Conservation (phyloP, 2,113 vertebrate genomes). For the Rhombomys opimus region DNA sequence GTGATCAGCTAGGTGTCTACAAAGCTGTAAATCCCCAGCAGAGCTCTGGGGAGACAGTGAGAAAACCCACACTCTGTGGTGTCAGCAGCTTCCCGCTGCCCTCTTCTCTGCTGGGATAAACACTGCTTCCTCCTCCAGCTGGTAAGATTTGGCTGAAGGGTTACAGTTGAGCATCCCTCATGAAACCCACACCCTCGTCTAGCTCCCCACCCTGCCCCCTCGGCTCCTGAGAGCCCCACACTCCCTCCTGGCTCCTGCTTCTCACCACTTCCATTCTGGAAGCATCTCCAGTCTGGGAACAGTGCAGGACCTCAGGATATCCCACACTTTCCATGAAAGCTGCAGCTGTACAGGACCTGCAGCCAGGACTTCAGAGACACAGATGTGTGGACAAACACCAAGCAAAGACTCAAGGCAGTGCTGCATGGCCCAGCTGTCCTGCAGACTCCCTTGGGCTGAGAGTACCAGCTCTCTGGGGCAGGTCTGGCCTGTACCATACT, state of each 20-base stretch:
- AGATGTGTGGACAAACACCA: not conserved
- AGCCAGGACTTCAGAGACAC: not conserved
- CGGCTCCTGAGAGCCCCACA: not conserved
- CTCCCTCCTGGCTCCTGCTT: not conserved
- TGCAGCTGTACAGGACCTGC: not conserved
- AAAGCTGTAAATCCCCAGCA: slow-evolving; percentile 42
- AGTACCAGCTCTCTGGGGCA: not conserved
- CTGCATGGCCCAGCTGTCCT: fast-evolving
- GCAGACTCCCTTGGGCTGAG: not conserved
- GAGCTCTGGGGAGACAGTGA: not conserved
- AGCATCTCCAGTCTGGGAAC: not conserved
- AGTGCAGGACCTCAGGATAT: fast-evolving
- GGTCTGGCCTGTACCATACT: not conserved
- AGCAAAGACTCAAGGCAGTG: not conserved
- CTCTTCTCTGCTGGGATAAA: not conserved
- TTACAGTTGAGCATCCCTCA: fast-evolving
- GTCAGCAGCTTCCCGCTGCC: not conserved
- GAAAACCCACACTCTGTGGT: not conserved
- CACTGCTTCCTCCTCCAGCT: not conserved
- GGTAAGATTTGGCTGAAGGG: not conserved
- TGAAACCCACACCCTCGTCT: not conserved
- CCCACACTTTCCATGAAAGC: not conserved
- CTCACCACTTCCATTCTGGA: not conserved
- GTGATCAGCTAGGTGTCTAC: slow-evolving; percentile 52
- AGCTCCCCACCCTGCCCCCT: fast-evolving